Evolutionary conservation across 1,140 invertebrate species (phyloP).

Genomic region (Drosophila erecta): DNA sequence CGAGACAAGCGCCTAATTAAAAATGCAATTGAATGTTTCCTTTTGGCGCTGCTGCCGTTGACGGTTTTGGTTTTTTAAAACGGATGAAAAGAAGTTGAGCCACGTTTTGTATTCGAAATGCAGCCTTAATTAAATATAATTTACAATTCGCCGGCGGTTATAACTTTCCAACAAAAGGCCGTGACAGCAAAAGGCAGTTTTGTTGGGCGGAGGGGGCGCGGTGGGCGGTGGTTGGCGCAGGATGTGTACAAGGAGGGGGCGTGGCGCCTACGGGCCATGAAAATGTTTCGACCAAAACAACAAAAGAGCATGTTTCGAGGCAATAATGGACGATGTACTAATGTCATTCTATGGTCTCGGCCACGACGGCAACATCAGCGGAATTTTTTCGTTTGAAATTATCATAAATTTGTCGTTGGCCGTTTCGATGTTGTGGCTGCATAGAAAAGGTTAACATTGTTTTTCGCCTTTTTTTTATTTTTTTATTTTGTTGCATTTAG

Average conservation of each 20-base stretch:
- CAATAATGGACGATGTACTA: constrained; percentile 82
- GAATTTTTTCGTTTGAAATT: constrained; percentile 70
- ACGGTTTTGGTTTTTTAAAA: constrained; percentile 1
- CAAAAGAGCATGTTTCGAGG: constrained; percentile 80
- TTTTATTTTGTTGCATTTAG: constrained; percentile 16
- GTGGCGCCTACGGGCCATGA: constrained; percentile 63
- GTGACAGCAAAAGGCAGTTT: constrained; percentile 28
- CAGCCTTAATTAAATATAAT: constrained; percentile 83
- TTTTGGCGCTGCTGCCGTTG: constrained; percentile 16
- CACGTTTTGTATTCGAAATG: constrained; percentile 68
- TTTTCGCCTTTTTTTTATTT: constrained; percentile 24
- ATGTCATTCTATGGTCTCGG: constrained; percentile 73
- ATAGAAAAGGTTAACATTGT: constrained; percentile 43
- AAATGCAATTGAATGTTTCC: constrained; percentile 76
- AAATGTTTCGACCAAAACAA: constrained; percentile 78
- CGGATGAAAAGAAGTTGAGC: constrained; percentile 43
- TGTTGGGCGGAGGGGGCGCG: background rate
- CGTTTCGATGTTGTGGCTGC: constrained; percentile 50
- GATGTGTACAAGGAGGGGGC: constrained; percentile 41
- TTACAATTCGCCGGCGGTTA: constrained; percentile 80
- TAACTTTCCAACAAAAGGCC: constrained; percentile 70
- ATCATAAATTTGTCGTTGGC: constrained; percentile 82
- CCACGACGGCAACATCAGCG: constrained; percentile 45
- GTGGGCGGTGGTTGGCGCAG: background rate
- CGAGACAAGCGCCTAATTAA: constrained; percentile 65